Conservation (phyloP, 2,113 vertebrate species). For the Blennius ocellaris region DNA sequence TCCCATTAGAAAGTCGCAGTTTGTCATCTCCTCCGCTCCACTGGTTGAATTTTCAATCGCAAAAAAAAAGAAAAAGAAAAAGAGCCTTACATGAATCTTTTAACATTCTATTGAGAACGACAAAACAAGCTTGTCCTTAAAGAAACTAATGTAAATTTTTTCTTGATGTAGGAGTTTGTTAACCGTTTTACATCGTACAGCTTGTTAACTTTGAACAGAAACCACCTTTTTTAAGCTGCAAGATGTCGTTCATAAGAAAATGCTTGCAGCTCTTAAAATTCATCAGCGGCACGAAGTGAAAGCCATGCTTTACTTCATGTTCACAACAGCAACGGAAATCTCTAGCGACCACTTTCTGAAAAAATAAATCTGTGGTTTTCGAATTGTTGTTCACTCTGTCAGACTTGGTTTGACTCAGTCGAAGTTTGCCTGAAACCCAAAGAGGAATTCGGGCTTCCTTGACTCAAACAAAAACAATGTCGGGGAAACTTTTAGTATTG, state of each 20-base stretch:
- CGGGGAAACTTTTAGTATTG: constrained; percentile 37
- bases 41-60: constrained; percentile 47
- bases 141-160: constrained; percentile 8
- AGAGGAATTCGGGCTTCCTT: not conserved
- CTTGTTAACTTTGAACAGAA: constrained; percentile 1
- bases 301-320: constrained; percentile 38
- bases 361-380: constrained; percentile 51
- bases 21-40: constrained; percentile 46
- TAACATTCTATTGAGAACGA: constrained; percentile 25
- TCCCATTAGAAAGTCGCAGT: constrained; percentile 56
- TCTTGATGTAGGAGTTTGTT: constrained; percentile 9
- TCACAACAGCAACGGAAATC: constrained; percentile 36
- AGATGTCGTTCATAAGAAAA: constrained; percentile 14
- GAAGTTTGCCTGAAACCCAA: constrained; percentile 26
- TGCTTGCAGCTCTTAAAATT: constrained; percentile 7
- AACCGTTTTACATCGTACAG: not conserved
- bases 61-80: not conserved
- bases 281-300: constrained; percentile 6
- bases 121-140: constrained; percentile 35
- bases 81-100: constrained; percentile 37
- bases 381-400: constrained; percentile 59
- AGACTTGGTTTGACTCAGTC: constrained; percentile 23
- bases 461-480: constrained; percentile 36
- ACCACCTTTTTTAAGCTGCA: not conserved
- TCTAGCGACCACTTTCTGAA: constrained; percentile 36